Percentiles rank a stretch among this genome's conserved stretches.
Conservation (phyloP, 2,888 invertebrate genomes). For the Chymomyza fuscimana region DNA sequence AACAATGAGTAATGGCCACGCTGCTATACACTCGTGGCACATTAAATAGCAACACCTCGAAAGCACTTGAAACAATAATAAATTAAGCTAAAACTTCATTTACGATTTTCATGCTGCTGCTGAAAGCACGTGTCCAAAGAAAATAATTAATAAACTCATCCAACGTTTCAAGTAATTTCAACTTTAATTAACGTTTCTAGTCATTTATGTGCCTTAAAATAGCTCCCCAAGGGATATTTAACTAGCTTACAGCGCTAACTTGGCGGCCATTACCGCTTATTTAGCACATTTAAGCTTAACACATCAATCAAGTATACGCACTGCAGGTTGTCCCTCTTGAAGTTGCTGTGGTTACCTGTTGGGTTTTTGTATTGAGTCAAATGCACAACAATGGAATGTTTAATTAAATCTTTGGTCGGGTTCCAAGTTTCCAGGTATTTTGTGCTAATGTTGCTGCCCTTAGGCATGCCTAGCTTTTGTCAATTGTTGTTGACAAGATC, state of each 20-base stretch:
- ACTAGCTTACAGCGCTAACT: no score
- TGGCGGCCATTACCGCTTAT: background rate
- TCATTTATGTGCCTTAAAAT: slow-evolving; percentile 31
- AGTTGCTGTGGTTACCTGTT: background rate
- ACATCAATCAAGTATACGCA: background rate
- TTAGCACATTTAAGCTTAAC: background rate
- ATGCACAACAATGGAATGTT: background rate
- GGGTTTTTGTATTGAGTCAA: background rate
- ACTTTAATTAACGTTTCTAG: slow-evolving; percentile 39
- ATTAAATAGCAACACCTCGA: background rate
- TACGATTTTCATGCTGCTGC: background rate
- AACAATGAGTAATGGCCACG: background rate
- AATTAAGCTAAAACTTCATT: slow-evolving; percentile 44
- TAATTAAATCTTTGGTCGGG: background rate
- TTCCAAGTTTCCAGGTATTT: background rate
- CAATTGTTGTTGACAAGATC: background rate
- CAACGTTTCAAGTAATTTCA: slow-evolving; percentile 50
- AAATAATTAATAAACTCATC: slow-evolving; percentile 60
- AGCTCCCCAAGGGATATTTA: background rate
- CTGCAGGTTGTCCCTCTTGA: background rate
- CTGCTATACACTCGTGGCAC: background rate
- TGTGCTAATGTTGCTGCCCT: background rate
- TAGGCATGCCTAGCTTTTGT: background rate
- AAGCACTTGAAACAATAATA: slow-evolving; percentile 45
- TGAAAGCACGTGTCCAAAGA: slow-evolving; percentile 30